Evolutionary conservation across 2,888 invertebrate species (phyloP).

Genomic region (Euplexia lucipara): DNA sequence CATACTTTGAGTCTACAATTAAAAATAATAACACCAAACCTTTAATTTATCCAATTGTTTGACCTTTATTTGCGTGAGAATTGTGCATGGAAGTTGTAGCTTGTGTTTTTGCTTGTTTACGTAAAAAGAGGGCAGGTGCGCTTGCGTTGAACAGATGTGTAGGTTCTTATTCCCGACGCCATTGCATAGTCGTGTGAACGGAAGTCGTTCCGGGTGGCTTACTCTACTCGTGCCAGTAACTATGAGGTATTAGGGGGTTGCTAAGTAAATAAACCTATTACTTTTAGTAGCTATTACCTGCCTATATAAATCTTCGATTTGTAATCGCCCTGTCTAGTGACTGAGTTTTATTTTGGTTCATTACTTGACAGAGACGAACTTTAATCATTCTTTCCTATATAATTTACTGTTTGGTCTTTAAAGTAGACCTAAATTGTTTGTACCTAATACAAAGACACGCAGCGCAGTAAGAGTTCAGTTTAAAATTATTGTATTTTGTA

Average conservation of each 20-base stretch:
- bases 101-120: conserved; percentile 49
- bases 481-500: too few species aligned
- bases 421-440: too few species aligned
- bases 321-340: too few species aligned
- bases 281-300: too few species aligned
- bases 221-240: conserved; percentile 22
- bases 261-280: too few species aligned
- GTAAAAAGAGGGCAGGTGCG: conserved; percentile 58
- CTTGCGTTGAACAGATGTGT: conserved; percentile 28
- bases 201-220: conserved; percentile 64
- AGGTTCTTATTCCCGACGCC: conserved; percentile 9
- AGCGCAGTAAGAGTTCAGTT: too few species aligned
- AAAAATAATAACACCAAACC: conserved; percentile 33
- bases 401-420: too few species aligned
- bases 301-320: too few species aligned
- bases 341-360: too few species aligned
- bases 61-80: conserved; percentile 53
- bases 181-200: conserved; percentile 64
- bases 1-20: conserved; percentile 29
- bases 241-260: conserved; percentile 47
- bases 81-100: conserved; percentile 23
- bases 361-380: too few species aligned
- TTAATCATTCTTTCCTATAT: too few species aligned
- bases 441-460: too few species aligned
- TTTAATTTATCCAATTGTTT: conserved; percentile 24